Evolutionary conservation across 2,888 invertebrate species (phyloP), one percentile per base, ranked within the genome.

Genomic region (Kryphioiulus occultus): DNA sequence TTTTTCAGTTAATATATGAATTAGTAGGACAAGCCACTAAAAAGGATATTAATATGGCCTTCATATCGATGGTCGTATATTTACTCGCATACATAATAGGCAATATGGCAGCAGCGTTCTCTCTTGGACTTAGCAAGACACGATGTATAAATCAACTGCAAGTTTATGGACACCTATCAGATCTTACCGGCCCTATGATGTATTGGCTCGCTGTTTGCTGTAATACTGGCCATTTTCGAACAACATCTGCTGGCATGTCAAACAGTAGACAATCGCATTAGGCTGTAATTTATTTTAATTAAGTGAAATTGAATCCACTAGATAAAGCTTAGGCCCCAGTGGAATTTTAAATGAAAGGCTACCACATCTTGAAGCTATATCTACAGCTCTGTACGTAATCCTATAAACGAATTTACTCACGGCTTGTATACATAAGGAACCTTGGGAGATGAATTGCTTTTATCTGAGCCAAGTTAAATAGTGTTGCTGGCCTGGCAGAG

Each of bases 111-210:
- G 30, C 26, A 78, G 30, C 15, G 30, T 30, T 26, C 30, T 12
- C 5, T 10, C 30, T 30, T 30, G 30, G 15, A 22, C 30, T 12
- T 68, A 26, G 22, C 59, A 32, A 30, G 78, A 78, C 78, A 30
- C 15, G 4, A 30, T n/a, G 78, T 30, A 78, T 78, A 78, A 78
- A 78, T 78, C 78, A 78, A 78, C 26, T 30, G 30, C 30, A 30
- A 78, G 78, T 78, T 78, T 78, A 78, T 78, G 78, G 78, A 17
- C 78, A 78, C 78, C 78, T 26, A 78, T 78, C 78, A 32, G 78
- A 78, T 78, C 15, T 78, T 32, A 78, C 78, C 30, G 78, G 30
- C 30, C 30, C 30, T n/a, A n/a, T 78, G 78, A 78, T 78, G 26
- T 78, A 78, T 78, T 78, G 30, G 26, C 78, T 26, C 78, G 78